Conservation (phyloP, 2,113 vertebrate species). For the Dipodomys ordii region DNA sequence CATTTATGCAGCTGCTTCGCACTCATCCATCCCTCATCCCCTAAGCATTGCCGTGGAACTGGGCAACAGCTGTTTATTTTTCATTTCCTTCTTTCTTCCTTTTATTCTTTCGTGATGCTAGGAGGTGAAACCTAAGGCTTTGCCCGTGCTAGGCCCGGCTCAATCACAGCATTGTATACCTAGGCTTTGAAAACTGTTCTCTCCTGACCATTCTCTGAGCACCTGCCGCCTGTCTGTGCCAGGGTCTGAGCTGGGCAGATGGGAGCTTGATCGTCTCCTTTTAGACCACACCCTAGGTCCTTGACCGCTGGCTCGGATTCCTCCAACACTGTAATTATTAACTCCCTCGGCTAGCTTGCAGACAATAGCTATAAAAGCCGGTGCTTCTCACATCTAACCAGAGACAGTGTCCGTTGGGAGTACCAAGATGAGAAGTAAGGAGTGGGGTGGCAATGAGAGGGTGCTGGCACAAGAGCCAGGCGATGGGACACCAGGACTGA, state of each 20-base stretch:
- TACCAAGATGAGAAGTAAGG: conserved; percentile 60
- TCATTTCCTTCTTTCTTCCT: no score
- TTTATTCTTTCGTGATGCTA: background rate
- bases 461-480: background rate
- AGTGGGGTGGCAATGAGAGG: background rate
- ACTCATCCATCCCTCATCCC: background rate
- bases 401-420: background rate
- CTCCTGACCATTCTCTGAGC: background rate
- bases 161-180: background rate
- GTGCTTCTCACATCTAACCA: background rate
- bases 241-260: background rate
- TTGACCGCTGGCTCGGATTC: background rate
- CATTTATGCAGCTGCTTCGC: background rate
- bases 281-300: background rate
- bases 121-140: background rate
- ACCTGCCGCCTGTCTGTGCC: background rate
- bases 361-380: background rate
- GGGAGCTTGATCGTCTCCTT: background rate
- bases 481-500: conserved; percentile 62
- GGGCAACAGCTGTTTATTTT: background rate
- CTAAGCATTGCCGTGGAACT: background rate
- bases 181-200: background rate
- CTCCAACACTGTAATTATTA: conserved; percentile 81
- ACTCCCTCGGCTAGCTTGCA: conserved; percentile 57
- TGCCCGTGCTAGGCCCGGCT: background rate